A percentile compares a stretch with the other conserved stretches of the same genome.
Conservation (phyloP, 2,888 invertebrate genomes). For the Leptopterna dolabrata region DNA sequence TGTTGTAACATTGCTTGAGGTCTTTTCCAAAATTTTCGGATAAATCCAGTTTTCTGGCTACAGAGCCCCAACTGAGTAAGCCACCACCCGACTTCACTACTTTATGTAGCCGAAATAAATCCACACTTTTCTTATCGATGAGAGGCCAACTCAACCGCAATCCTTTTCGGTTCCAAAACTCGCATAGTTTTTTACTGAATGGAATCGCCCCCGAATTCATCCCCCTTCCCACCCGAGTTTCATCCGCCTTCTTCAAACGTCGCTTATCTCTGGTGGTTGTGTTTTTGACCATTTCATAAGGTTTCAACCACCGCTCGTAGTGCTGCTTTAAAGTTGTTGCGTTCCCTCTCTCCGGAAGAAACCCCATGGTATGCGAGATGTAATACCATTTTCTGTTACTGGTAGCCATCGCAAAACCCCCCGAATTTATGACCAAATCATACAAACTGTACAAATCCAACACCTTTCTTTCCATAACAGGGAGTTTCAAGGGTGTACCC, state of each 20-base stretch:
- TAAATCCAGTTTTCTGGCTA: constrained; percentile 68
- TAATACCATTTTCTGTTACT: background rate
- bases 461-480: constrained; percentile 92
- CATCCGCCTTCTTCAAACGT: background rate
- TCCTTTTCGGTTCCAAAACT: constrained; percentile 97
- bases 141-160: constrained; percentile 91
- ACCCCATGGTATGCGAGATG: background rate
- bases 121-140: constrained; percentile 91
- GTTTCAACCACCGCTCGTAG: constrained; percentile 66
- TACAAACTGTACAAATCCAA: constrained; percentile 92
- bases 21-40: constrained; percentile 79
- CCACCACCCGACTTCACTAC: constrained; percentile 90
- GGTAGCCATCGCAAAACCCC: constrained; percentile 70
- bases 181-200: constrained; percentile 92
- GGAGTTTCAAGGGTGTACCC: constrained; percentile 89
- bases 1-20: constrained; percentile 90
- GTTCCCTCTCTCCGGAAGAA: background rate
- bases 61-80: constrained; percentile 68
- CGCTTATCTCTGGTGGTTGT: background rate
- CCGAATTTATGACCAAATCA: constrained; percentile 84
- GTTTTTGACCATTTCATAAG: background rate
- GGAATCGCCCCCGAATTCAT: background rate
- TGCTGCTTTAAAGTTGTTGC: constrained; percentile 93
- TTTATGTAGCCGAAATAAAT: constrained; percentile 89
- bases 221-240: background rate